Base-by-base conservation (phyloP, 2,797 vertebrate genomes). In the Sardinella longiceps region DNA sequence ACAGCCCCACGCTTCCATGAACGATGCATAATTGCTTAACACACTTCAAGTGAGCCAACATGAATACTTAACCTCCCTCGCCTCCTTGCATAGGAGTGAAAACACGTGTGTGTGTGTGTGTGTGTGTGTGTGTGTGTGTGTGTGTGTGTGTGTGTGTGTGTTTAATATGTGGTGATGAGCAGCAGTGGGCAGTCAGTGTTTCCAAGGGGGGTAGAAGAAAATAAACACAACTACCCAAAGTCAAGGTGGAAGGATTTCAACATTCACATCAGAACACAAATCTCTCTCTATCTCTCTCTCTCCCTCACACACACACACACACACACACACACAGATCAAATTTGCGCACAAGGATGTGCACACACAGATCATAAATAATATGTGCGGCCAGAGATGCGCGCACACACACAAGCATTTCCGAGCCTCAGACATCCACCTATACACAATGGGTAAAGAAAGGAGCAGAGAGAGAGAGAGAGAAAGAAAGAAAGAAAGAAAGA, bases 101-200 rank as follows among this genome's bases (percentile, higher is more conserved):
- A 77, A 77, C 70, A 77, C n/a, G n/a, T 25, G 20, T 18, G 37
- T 43, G 1, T 6, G 66, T 39, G 14, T 11, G 56, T 60, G 56
- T 60, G 30, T 66, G n/a, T 66, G n/a, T 66, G 25, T 66, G 60
- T 66, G n/a, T 66, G 63, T 70, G 63, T 70, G 28, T 70, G 63
- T 70, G 60, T 66, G 60, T 66, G 63, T 70, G 60, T 70, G n/a
- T 33, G 28, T 33, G 15, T 56, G 53, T 56, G 53, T 58, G 53
- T 23, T 18, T 58, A n/a, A 23, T 20, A 7, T 9, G 5, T 28
- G 1, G 60, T 70, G 28, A 14, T 2, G 33, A 37, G 28, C 11
- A 28, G 58, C n/a, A 9, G 9, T 63, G 25, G 60, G 2, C 2
- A 12, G 25, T 12, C 25, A 10, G 28, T 63, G 58, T 25, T 63